phyloP scores from a whole-genome alignment of 2,888 invertebrate species.

The Perizoma flavofasciatum region DNA sequence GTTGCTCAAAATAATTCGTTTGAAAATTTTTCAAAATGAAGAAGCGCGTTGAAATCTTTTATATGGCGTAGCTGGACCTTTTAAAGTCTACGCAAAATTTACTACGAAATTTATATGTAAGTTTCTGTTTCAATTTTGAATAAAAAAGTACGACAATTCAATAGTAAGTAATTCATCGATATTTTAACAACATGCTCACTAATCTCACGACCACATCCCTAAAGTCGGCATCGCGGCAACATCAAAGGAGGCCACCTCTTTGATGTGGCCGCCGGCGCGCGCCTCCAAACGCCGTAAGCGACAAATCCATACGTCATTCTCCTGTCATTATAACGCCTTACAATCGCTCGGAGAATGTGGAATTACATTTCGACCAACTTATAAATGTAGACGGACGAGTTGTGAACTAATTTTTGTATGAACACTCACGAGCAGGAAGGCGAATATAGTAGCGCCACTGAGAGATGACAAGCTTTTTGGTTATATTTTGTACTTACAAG shows the following conservation, averaged over 20 bases:
- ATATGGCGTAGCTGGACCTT: neutral
- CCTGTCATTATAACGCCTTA: constrained; percentile 83
- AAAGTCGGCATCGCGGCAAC: constrained; percentile 76
- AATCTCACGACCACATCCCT: constrained; percentile 53
- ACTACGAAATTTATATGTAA: too few relatives aligned
- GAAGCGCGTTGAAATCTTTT: constrained; percentile 26
- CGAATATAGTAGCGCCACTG: constrained; percentile 24
- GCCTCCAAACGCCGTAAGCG: constrained; percentile 83
- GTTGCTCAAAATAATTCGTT: neutral
- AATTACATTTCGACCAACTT: constrained; percentile 55
- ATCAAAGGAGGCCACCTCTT: constrained; percentile 83
- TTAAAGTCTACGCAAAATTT: neutral
- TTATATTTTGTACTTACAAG: constrained; percentile 61
- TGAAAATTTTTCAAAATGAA: constrained; percentile 1
- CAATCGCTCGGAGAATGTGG: constrained; percentile 79
- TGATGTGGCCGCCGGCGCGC: constrained; percentile 83
- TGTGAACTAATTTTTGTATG: constrained; percentile 24
- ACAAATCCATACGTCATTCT: constrained; percentile 84
- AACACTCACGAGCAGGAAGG: constrained; percentile 3
- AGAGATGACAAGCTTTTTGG: constrained; percentile 10
- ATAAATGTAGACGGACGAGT: constrained; percentile 21
- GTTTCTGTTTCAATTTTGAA: too few relatives aligned
- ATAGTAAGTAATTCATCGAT: constrained; percentile 42
- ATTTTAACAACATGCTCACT: constrained; percentile 41
- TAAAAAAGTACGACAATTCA: too few relatives aligned